phyloP scores from a whole-genome alignment of 2,113 vertebrate genomes.

The Oncorhynchus mykiss region DNA sequence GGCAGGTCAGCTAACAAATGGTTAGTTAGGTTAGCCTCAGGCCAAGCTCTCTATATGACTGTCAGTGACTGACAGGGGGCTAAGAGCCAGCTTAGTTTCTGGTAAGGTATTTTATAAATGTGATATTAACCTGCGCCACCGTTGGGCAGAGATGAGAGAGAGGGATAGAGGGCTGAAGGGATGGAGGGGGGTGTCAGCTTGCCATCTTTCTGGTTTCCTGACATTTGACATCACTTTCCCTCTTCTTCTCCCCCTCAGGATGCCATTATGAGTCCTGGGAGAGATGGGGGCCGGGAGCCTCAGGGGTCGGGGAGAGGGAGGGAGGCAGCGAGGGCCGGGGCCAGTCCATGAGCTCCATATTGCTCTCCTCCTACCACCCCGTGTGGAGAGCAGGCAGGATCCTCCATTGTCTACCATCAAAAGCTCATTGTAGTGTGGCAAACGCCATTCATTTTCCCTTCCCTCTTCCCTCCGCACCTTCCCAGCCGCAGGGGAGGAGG shows the following conservation, averaged over 20 bases:
- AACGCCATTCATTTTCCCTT: constrained; percentile 79
- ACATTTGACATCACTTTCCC: constrained; percentile 80
- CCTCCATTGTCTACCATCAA: constrained; percentile 84
- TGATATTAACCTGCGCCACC: constrained; percentile 77
- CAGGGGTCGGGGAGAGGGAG: constrained; percentile 49
- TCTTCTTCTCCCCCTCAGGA: constrained; percentile 66
- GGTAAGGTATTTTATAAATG: constrained; percentile 78
- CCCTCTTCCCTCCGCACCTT: constrained; percentile 42
- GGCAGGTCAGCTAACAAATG: constrained; percentile 64
- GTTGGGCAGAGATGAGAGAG: constrained; percentile 49
- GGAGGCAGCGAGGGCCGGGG: constrained; percentile 53
- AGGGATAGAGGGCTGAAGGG: constrained; percentile 4
- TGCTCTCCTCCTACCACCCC: constrained; percentile 74
- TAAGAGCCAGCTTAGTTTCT: constrained; percentile 71
- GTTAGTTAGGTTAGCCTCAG: constrained; percentile 62
- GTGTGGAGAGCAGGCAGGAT: constrained; percentile 75
- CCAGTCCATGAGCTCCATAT: constrained; percentile 74
- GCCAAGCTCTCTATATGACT: constrained; percentile 59
- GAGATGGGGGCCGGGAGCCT: constrained; percentile 59
- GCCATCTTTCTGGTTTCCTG: constrained; percentile 78
- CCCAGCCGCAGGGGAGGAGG: constrained; percentile 69
- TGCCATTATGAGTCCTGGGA: constrained; percentile 75
- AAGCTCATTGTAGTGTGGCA: constrained; percentile 82
- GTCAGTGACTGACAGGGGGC: constrained; percentile 65
- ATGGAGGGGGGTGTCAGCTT: constrained; percentile 39